These are phyloP conservation scores for Thera obeliscata DNA, from an alignment of 2,888 invertebrate genomes.

Conservation along the genomic window DNA sequence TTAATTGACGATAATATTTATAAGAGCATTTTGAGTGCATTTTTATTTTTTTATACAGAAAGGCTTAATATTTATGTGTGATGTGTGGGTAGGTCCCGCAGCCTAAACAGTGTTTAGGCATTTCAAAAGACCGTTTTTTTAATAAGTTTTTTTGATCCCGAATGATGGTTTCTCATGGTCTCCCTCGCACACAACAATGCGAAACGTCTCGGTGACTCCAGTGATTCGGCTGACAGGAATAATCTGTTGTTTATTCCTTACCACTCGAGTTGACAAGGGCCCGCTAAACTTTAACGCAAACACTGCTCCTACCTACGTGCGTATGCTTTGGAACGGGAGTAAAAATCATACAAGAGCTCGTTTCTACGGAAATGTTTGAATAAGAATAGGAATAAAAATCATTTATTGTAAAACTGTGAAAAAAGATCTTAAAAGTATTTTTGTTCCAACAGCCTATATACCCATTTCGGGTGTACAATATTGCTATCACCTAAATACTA, in stretches of 20 bases:
- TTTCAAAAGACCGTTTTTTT: too few species aligned
- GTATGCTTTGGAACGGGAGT: slow-evolving; percentile 51
- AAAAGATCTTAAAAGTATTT: too few species aligned
- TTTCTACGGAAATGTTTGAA: neutral
- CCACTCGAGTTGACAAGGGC: slow-evolving; percentile 71
- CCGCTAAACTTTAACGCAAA: slow-evolving; percentile 72
- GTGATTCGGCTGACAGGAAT: slow-evolving; percentile 63
- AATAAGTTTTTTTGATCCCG: neutral
- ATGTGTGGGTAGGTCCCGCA: too few species aligned
- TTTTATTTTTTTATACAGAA: neutral
- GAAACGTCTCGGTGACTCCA: slow-evolving; percentile 59
- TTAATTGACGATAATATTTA: neutral
- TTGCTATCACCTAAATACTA: too few species aligned
- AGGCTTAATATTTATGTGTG: neutral
- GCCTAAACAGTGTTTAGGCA: too few species aligned
- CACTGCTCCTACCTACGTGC: slow-evolving; percentile 45
- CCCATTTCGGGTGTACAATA: too few species aligned
- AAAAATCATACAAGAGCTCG: slow-evolving; percentile 18
- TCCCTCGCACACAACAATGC: slow-evolving; percentile 60
- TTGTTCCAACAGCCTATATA: too few species aligned
- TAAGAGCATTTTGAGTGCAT: neutral
- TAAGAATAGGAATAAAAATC: neutral
- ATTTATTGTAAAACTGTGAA: too few species aligned
- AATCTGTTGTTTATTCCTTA: slow-evolving; percentile 64
- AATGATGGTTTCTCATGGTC: slow-evolving; percentile 41